These are phyloP conservation scores for Malurus leucopterus DNA, from an alignment of 2,797 vertebrate species.

Conservation along the genomic window DNA sequence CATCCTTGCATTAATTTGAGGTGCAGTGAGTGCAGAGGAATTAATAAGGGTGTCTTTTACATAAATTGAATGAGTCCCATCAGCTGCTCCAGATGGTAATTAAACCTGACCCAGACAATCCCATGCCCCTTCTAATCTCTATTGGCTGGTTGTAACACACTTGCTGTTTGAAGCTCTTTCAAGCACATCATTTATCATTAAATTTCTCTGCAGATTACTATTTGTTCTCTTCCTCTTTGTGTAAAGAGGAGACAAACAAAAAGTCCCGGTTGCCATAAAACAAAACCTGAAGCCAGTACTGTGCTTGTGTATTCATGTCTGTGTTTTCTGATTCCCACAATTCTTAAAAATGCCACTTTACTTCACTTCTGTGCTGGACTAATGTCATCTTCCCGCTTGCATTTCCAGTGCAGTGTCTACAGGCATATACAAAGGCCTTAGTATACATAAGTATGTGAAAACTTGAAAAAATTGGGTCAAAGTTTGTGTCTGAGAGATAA, in stretches of 20 bases:
- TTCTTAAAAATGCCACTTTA: neutral
- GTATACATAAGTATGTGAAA: neutral
- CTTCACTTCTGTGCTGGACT: neutral
- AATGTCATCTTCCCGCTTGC: neutral
- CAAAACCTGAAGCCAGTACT: neutral
- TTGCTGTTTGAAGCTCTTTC: neutral
- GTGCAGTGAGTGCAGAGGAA: neutral
- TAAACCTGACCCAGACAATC: neutral
- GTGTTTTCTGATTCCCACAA: neutral
- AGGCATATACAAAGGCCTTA: neutral
- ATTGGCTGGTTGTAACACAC: neutral
- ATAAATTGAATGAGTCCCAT: neutral
- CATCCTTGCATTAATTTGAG: neutral
- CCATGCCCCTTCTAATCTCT: neutral
- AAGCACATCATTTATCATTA: neutral
- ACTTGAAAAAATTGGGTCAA: neutral
- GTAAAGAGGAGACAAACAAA: neutral
- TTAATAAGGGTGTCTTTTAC: neutral
- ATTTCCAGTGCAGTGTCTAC: neutral
- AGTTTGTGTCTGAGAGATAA: neutral
- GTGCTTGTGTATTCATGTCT: rapidly evolving
- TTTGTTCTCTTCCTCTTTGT: neutral
- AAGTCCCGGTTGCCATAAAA: neutral
- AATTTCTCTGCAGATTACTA: neutral
- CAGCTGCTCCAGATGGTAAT: neutral